Conservation (phyloP, 2,113 vertebrate genomes). For the Podarcis raffonei region DNA sequence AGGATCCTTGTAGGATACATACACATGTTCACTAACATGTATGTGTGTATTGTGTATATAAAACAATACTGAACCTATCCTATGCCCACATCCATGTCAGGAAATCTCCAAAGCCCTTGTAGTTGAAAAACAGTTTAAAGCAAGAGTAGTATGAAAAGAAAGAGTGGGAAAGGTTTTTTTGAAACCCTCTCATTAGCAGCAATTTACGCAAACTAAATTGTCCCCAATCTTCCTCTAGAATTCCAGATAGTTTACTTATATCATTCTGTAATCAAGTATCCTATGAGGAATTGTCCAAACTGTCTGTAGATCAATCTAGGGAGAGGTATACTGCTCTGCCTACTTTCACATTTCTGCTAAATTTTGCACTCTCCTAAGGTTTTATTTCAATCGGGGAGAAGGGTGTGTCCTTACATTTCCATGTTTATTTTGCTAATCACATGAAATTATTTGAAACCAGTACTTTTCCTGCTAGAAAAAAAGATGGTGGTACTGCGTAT, state of each 20-base stretch:
- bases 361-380: neutral
- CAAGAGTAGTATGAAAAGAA: neutral
- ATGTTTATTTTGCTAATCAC: neutral
- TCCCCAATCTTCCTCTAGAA: neutral
- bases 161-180: neutral
- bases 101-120: neutral
- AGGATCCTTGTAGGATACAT: neutral
- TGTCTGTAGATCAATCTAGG: neutral
- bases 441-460: neutral
- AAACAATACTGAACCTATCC: neutral
- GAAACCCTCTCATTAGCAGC: neutral
- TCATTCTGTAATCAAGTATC: neutral
- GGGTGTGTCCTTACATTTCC: neutral
- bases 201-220: neutral
- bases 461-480: too few relatives aligned
- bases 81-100: neutral
- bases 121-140: neutral
- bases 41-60: neutral
- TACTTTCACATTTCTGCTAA: neutral
- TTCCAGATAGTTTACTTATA: neutral
- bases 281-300: neutral
- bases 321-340: neutral
- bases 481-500: too few relatives aligned
- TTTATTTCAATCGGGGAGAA: neutral
- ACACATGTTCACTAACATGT: neutral